Conservation (phyloP, 2,113 vertebrate genomes). For the Atrichornis clamosus region DNA sequence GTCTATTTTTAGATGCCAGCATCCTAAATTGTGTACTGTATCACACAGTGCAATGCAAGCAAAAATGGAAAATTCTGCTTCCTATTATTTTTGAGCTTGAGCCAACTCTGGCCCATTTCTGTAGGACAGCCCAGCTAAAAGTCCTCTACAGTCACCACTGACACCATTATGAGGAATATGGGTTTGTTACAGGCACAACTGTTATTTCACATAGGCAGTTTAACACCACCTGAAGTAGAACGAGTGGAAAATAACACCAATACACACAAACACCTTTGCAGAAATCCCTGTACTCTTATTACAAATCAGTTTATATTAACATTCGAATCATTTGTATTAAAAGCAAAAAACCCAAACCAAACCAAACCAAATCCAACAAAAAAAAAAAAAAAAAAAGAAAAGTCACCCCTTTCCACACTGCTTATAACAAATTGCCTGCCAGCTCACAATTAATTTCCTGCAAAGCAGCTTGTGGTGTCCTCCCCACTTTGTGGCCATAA, state of each 20-base stretch:
- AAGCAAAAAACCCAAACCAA: background rate
- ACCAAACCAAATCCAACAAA: background rate
- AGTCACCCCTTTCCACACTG: background rate
- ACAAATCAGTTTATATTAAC: background rate
- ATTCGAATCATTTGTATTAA: background rate
- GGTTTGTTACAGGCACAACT: background rate
- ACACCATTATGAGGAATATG: background rate
- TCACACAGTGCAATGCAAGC: background rate
- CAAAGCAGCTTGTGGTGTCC: background rate
- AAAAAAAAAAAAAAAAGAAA: background rate
- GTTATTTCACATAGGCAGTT: background rate
- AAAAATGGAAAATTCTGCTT: slow-evolving; percentile 26
- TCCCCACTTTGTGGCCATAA: background rate
- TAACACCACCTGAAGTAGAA: background rate
- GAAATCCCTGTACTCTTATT: background rate
- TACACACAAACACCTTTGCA: background rate
- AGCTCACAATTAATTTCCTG: background rate
- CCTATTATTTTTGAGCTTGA: slow-evolving; percentile 4
- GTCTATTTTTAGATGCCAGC: slow-evolving; percentile 38
- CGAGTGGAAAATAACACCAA: background rate
- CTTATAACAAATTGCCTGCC: background rate
- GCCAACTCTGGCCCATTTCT: background rate
- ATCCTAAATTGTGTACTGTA: slow-evolving; percentile 31
- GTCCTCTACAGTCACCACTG: background rate
- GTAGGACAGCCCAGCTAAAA: background rate